These are phyloP conservation scores for Ectemnius cavifrons DNA, from an alignment of 2,888 invertebrate species.

Conservation along the genomic window DNA sequence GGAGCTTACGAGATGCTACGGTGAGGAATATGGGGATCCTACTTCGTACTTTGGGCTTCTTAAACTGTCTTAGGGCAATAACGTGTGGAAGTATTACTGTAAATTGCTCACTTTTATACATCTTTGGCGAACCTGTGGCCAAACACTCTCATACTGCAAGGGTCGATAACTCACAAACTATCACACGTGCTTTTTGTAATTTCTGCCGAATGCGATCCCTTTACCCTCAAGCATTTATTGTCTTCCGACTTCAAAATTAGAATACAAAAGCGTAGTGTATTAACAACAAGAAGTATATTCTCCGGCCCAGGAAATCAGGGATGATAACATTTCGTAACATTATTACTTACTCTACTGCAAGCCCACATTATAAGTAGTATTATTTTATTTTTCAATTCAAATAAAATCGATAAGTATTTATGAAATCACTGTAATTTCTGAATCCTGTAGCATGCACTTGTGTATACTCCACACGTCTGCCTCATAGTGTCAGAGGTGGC, in stretches of 20 bases:
- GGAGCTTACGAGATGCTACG: conserved; percentile 43
- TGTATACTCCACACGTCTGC: conserved; percentile 56
- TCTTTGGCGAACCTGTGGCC: conserved; percentile 48
- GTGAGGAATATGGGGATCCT: not conserved
- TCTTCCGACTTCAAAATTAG: conserved; percentile 63
- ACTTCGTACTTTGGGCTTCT: too few relatives aligned
- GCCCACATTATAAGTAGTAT: conserved; percentile 6
- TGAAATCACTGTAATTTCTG: conserved; percentile 31
- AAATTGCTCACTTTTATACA: conserved; percentile 57
- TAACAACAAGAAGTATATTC: conserved; percentile 21
- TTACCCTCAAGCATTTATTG: conserved; percentile 62
- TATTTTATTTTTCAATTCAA: conserved; percentile 37
- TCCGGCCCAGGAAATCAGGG: conserved; percentile 46
- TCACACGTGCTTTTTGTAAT: conserved; percentile 52
- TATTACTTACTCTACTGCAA: too few relatives aligned
- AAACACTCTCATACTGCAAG: conserved; percentile 35
- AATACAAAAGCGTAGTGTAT: conserved; percentile 48
- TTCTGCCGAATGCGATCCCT: conserved; percentile 41
- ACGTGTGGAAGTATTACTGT: conserved; percentile 57
- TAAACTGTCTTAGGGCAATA: conserved; percentile 50
- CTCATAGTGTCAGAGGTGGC: conserved; percentile 45
- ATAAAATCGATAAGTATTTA: conserved; percentile 46
- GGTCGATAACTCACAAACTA: conserved; percentile 33
- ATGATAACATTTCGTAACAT: conserved; percentile 22
- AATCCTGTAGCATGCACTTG: conserved; percentile 21